Evolutionary conservation across 2,113 vertebrate species (phyloP).

Genomic region (Sturnira hondurensis): DNA sequence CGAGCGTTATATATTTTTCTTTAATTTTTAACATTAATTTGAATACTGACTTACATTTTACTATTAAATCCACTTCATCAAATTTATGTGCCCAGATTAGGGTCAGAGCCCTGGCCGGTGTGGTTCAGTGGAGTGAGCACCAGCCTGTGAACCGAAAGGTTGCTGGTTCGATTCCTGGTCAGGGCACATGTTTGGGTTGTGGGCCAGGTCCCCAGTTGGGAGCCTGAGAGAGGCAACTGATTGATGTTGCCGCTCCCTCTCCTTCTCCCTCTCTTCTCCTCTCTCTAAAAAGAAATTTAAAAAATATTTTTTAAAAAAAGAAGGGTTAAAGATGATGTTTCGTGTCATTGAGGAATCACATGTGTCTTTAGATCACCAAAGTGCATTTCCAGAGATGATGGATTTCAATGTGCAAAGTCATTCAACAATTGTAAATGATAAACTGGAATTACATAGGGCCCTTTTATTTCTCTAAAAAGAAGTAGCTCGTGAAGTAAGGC

Average conservation of each 20-base stretch:
- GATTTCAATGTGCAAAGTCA: background rate
- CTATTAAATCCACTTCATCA: slow-evolving; percentile 25
- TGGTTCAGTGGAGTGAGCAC: no score
- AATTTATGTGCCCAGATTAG: background rate
- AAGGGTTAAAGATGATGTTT: background rate
- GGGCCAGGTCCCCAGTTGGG: no score
- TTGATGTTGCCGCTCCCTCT: no score
- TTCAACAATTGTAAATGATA: background rate
- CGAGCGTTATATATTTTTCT: background rate
- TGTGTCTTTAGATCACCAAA: background rate
- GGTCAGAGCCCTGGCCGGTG: background rate
- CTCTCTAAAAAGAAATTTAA: no score
- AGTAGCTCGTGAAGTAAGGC: slow-evolving; percentile 11
- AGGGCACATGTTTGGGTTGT: no score
- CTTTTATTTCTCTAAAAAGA: slow-evolving; percentile 18
- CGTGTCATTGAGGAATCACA: background rate
- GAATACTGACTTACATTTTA: background rate
- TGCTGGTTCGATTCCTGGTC: no score
- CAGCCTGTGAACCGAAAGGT: no score
- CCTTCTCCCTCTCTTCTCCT: no score
- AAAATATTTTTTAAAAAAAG: no score
- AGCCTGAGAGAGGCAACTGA: no score
- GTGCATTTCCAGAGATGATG: background rate
- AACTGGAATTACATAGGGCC: background rate
- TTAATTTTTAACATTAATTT: background rate